Percentiles rank a stretch among this genome's conserved stretches.
phyloP scores from a whole-genome alignment of 2,113 vertebrate species.

The Pelvicachromis taeniatus region DNA sequence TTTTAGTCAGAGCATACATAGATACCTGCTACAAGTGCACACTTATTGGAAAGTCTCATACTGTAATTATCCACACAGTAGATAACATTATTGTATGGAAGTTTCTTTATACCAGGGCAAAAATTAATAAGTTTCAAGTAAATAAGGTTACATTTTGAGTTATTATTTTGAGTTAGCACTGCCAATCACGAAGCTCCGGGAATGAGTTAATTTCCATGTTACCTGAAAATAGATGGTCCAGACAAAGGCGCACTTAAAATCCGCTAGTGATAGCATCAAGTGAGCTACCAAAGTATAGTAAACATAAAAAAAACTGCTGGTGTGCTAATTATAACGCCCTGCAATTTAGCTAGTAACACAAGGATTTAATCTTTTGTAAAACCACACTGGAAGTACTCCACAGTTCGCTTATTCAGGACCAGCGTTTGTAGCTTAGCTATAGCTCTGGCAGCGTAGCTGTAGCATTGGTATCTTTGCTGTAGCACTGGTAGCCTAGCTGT shows the following conservation, averaged over 20 bases:
- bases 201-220: background rate
- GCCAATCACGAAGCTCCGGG: background rate
- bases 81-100: background rate
- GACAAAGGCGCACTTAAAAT: background rate
- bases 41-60: background rate
- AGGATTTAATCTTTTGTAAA: background rate
- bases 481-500: background rate
- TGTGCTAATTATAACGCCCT: background rate
- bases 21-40: background rate
- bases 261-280: background rate
- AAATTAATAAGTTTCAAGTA: background rate
- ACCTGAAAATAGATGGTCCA: background rate
- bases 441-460: background rate
- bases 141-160: no score
- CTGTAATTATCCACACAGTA: background rate
- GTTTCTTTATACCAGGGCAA: background rate
- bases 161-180: background rate
- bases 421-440: no score
- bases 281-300: background rate
- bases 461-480: background rate
- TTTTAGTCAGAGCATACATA: background rate
- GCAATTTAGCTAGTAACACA: background rate
- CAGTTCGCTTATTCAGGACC: background rate
- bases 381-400: background rate
- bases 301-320: background rate